A percentile compares a stretch with the other conserved stretches of the same genome.
Evolutionary conservation across 2,888 invertebrate genomes (phyloP).

Genomic region (Ectemnius continuus): DNA sequence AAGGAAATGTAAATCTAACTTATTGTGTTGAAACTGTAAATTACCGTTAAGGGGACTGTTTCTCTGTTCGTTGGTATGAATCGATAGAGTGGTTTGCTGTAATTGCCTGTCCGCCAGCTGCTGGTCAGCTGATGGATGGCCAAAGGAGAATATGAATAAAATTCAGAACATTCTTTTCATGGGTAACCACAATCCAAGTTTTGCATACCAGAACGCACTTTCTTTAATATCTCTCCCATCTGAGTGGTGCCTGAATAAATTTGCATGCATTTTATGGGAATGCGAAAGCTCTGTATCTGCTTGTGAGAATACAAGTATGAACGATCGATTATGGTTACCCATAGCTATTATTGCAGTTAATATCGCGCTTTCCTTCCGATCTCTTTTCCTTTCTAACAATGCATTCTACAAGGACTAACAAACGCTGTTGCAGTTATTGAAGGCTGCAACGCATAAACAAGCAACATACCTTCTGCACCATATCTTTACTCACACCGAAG

Average conservation of each 20-base stretch:
- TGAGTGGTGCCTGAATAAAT: slow-evolving; percentile 1
- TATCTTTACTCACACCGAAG: no score
- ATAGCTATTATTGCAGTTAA: slow-evolving; percentile 9
- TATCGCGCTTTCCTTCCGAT: background rate
- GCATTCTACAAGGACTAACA: no score
- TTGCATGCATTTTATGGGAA: background rate
- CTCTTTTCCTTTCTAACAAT: no score
- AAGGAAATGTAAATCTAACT: slow-evolving; percentile 45
- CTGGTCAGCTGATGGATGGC: slow-evolving; percentile 63
- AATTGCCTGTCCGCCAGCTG: slow-evolving; percentile 59
- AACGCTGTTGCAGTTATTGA: no score
- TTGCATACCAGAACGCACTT: background rate
- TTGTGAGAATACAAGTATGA: background rate
- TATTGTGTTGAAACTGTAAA: slow-evolving; percentile 12
- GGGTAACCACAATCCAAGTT: slow-evolving; percentile 23
- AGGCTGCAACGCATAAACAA: no score
- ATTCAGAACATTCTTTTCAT: slow-evolving; percentile 1
- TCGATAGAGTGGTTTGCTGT: slow-evolving; percentile 25
- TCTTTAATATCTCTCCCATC: background rate
- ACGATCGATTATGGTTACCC: slow-evolving; percentile 26
- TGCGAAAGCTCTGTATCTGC: background rate
- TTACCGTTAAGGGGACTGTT: background rate
- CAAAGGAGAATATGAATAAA: slow-evolving; percentile 27
- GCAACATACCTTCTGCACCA: no score
- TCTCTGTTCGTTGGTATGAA: slow-evolving; percentile 16